These are phyloP conservation scores for Gandaritis pyraliata DNA, from an alignment of 2,888 invertebrate genomes.

Conservation along the genomic window DNA sequence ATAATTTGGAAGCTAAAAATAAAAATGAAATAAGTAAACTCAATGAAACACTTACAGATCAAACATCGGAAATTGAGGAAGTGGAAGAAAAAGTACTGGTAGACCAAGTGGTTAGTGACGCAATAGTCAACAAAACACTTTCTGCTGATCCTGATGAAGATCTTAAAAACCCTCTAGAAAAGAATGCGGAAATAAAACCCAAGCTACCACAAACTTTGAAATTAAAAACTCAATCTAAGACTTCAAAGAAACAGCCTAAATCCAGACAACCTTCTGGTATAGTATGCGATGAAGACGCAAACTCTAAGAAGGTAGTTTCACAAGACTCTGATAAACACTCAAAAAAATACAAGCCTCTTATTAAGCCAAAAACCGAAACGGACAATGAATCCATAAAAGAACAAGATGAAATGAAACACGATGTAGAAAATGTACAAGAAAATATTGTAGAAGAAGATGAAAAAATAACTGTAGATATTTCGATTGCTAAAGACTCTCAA, in stretches of 20 bases:
- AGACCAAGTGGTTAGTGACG: background rate
- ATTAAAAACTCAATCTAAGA: background rate
- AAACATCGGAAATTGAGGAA: background rate
- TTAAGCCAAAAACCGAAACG: background rate
- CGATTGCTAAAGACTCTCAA: background rate
- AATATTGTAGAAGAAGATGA: background rate
- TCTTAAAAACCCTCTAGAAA: background rate
- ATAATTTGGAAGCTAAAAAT: background rate
- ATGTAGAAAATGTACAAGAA: background rate
- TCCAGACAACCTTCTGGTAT: background rate
- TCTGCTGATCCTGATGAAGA: background rate
- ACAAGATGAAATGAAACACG: background rate
- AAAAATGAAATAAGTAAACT: background rate
- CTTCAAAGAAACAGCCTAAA: background rate
- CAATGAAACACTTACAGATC: slow-evolving; percentile 2
- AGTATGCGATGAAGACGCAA: background rate
- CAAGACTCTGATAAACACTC: background rate
- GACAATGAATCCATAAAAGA: background rate
- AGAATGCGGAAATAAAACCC: background rate
- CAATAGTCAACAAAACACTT: background rate
- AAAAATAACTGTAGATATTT: background rate
- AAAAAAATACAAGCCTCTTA: background rate
- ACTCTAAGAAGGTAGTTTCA: too few species aligned
- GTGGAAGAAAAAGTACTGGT: background rate
- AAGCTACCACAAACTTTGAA: background rate